Evolutionary conservation across 2,888 invertebrate species (phyloP), one percentile per base, ranked within the genome.

Genomic region (Protophormia terraenovae): DNA sequence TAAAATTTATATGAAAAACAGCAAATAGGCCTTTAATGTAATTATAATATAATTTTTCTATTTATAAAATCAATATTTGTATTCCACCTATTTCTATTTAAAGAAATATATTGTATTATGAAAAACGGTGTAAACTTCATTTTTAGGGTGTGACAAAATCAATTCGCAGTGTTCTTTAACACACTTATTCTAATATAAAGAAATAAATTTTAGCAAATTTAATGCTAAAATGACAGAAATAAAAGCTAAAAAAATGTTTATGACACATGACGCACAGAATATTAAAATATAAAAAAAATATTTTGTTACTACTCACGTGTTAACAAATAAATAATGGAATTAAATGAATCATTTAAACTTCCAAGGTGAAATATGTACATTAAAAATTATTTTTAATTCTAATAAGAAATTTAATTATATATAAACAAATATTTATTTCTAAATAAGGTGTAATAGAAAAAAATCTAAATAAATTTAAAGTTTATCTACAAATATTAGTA

Each of bases 241-340:
- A 64, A 38, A n/a, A 50, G n/a, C n/a, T n/a, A n/a, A 35, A 29
- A 5, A 6, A 14, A 24, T n/a, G 5, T 32, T 35, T 24, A 69
- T 35, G 5, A 58, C n/a, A 19, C 58, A 62, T 60, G 71, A 71
- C 53, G 53, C 53, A 69, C 50, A 69, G 1, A 62, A 32, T 47
- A 47, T 12, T 62, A 5, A 24, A 58, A 69, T 66, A 64, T 29
- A 12, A 29, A n/a, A n/a, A n/a, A n/a, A n/a, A 19, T 14, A 35
- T 32, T 32, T 58, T 69, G n/a, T 38, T 41, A 47, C 29, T 38
- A 62, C 45, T 78, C 78, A 78, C 78, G 78, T 78, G 78, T 78
- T 78, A 14, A 29, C 69, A 50, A 47, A 69, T 16, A 29, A 58
- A 58, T 16, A n/a, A 58, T n/a, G 12, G 38, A 53, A 64, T 19